phyloP scores from a whole-genome alignment of 2,888 invertebrate species.

The Hipparchia sbordonii region DNA sequence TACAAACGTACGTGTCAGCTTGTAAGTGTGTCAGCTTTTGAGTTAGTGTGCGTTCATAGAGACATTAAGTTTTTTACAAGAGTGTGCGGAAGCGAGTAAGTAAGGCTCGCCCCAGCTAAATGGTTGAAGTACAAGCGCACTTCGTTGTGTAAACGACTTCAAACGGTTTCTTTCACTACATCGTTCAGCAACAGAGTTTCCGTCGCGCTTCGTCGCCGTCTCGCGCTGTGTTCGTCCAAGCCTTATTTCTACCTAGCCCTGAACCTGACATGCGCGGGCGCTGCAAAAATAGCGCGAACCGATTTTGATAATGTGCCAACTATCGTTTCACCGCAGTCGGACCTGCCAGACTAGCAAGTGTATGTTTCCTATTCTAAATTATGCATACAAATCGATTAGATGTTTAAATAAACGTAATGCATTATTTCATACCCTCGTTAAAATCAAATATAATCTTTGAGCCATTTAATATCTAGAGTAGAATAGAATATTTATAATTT shows the following conservation, averaged over 20 bases:
- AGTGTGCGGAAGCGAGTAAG: too few species aligned
- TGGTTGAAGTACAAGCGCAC: too few species aligned
- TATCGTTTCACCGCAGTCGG: constrained; percentile 45
- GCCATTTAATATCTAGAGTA: too few species aligned
- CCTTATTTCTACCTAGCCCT: constrained; percentile 46
- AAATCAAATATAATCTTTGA: neutral
- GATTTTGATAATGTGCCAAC: constrained; percentile 39
- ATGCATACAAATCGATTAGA: constrained; percentile 15
- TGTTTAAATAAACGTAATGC: constrained; percentile 15
- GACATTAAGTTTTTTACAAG: too few species aligned
- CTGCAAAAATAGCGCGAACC: constrained; percentile 39
- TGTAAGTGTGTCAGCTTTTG: too few species aligned
- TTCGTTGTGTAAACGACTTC: too few species aligned
- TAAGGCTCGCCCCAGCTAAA: too few species aligned
- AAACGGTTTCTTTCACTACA: too few species aligned
- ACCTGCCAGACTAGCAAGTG: constrained; percentile 49
- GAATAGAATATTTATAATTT: too few species aligned
- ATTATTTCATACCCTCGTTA: constrained; percentile 7
- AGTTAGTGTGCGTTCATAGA: too few species aligned
- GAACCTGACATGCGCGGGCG: constrained; percentile 56
- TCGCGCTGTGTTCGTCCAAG: neutral
- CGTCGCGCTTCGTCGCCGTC: neutral
- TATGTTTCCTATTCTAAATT: constrained; percentile 31
- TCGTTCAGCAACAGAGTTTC: neutral
- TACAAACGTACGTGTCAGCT: too few species aligned